Percentiles rank a stretch among this genome's conserved stretches.
These are phyloP conservation scores for Allophyes oxyacanthae DNA, from an alignment of 2,888 invertebrate species.

Conservation along the genomic window DNA sequence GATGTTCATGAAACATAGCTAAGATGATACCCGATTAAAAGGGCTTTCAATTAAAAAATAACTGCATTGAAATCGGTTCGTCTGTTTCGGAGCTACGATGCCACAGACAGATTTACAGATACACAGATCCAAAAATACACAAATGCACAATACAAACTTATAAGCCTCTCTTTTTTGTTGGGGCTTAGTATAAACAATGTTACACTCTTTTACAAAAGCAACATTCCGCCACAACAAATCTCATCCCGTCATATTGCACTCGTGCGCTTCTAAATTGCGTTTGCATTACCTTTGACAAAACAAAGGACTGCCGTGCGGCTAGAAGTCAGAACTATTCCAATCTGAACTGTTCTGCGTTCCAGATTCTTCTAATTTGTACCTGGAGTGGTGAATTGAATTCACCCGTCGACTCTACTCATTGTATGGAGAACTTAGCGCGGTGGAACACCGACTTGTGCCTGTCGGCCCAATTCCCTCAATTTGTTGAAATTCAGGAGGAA, in stretches of 20 bases:
- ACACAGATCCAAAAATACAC: no score
- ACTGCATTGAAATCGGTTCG: no score
- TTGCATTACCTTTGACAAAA: constrained; percentile 38
- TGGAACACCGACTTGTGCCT: constrained; percentile 19
- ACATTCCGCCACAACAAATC: constrained; percentile 23
- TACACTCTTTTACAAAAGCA: no score
- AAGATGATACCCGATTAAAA: no score
- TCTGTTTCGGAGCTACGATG: no score
- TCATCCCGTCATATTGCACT: constrained; percentile 18
- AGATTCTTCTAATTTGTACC: constrained; percentile 57
- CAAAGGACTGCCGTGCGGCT: constrained; percentile 31
- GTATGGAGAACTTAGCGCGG: constrained; percentile 37
- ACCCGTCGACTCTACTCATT: constrained; percentile 21
- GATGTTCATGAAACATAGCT: no score
- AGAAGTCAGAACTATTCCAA: constrained; percentile 52
- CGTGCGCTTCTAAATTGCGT: constrained; percentile 28
- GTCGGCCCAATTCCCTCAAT: constrained; percentile 52
- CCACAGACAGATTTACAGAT: no score
- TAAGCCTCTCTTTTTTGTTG: no score
- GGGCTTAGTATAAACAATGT: no score
- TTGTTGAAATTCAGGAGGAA: constrained; percentile 35
- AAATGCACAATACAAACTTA: no score
- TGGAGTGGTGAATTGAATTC: constrained; percentile 50
- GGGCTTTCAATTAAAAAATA: no score
- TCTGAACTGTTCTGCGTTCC: constrained; percentile 32